Conservation (phyloP, 2,797 vertebrate species). For the Cichlasoma orientale region DNA sequence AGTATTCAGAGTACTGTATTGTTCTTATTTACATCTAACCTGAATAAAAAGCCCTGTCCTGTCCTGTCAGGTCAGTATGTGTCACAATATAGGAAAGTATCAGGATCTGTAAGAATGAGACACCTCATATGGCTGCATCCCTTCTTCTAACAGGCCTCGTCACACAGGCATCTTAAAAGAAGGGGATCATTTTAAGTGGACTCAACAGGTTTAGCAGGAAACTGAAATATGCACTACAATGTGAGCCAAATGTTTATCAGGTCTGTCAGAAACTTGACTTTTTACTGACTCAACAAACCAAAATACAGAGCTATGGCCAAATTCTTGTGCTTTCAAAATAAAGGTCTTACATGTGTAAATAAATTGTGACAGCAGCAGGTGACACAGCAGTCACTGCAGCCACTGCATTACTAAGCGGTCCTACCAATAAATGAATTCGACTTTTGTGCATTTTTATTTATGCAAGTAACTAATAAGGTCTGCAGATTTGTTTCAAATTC, state of each 20-base stretch:
- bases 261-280: background rate
- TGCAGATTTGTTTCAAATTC: background rate
- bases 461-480: background rate
- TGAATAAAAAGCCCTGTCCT: background rate
- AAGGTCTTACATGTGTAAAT: fast-evolving
- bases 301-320: background rate
- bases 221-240: no score
- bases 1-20: background rate
- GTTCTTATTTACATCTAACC: background rate
- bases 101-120: background rate
- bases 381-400: background rate
- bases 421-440: background rate
- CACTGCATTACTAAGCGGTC: background rate
- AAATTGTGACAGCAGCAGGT: background rate
- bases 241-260: no score
- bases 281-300: background rate
- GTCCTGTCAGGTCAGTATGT: background rate
- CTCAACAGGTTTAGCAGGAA: no score
- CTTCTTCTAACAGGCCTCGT: background rate
- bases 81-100: background rate
- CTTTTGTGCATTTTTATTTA: background rate
- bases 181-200: background rate
- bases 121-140: fast-evolving
- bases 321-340: background rate
- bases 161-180: background rate